Evolutionary conservation across 2,113 vertebrate genomes (phyloP), one percentile per base, ranked within the genome.

Genomic region (Pteropus alecto): DNA sequence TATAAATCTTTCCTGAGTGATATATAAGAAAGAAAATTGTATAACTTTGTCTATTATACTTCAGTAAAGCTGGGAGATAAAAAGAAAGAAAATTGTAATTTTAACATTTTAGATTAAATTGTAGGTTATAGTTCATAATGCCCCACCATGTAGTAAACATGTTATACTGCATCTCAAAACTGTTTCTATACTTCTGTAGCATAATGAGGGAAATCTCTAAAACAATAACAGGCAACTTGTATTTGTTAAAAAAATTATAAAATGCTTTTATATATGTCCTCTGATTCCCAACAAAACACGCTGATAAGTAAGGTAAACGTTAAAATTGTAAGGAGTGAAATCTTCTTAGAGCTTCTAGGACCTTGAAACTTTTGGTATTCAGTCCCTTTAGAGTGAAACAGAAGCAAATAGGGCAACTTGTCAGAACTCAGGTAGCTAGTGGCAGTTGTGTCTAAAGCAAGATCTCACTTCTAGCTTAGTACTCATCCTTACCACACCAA

Each of bases 61-160:
- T 77, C 19, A 68, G 26, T 90, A 51, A 84, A 94, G 6, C 18
- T 68, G 33, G 33, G n/a, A 6, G 41, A 43, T 4, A 8, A 35
- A 81, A 71, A 26, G 51, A 38, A 61, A 28, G 18, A 51, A 61
- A 82, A n/a, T 87, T 78, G 9, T 67, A 78, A 82, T 86, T 54
- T 94, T 93, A 38, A 81, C 43, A 91, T 76, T 93, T 90, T 74
- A 51, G 9, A 4, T 84, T 89, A 90, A 79, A 87, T 56, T 87
- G n/a, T 63, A 81, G n/a, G 18, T 41, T 74, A 22, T 22, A 83
- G 33, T 4, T 38, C 54, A 82, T 89, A 71, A 41, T 81, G 43
- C 30, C 22, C 83, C 48, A 76, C 48, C 26, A 41, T 70, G 21
- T 78, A 78, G 30, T 83, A 63, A 92, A 35, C 24, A 60, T 74